Evolutionary conservation across 2,888 invertebrate genomes (phyloP), one percentile per base, ranked within the genome.

Genomic region (Hypomecis punctinalis): DNA sequence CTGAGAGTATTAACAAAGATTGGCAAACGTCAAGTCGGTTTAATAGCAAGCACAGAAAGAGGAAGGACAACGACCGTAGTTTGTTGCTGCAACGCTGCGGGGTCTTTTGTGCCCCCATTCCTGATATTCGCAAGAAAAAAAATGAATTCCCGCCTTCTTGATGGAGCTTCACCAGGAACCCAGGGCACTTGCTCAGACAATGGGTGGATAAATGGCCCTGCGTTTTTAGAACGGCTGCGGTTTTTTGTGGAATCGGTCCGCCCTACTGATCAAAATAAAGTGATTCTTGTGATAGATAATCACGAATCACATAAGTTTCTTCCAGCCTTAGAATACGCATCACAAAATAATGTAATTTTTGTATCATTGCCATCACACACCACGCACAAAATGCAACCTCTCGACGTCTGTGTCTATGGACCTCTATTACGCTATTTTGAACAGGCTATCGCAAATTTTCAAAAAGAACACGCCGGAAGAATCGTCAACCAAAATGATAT

Each of bases 391-490:
- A 39, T 39, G 39, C 39, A 39, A 9, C 39, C 39, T 9, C 39
- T 39, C 7, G 39, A 39, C 9, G 6, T 3, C 9, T 39, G 39
- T 39, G 39, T 39, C 9, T 39, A 39, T 39, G 39, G 39, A 8
- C 39, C 39, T 6, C 39, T 39, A 39, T 8, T 36, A 5, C 35
- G 2, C 35, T 70, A 69, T 61, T 73, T 70, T 40, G 72, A 70
- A 35, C 70, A 66, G 48, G 58, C 54, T 5, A 43, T 73, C 56
- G 62, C 64, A 0, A 23, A 60, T 7, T 73, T 74, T 23, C 67
- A 70, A 51, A 58, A 39, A 39, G 9, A 39, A 39, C 9, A 39
- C 39, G 39, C 9, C 7, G 39, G 39, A 6, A 6, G 39, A 8
- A 39, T 39, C 6, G 39, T 39, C 39, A 39, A 39, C 39, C 39